phyloP scores from a whole-genome alignment of 1,140 invertebrate species.

The Cecropterus lyciades region DNA sequence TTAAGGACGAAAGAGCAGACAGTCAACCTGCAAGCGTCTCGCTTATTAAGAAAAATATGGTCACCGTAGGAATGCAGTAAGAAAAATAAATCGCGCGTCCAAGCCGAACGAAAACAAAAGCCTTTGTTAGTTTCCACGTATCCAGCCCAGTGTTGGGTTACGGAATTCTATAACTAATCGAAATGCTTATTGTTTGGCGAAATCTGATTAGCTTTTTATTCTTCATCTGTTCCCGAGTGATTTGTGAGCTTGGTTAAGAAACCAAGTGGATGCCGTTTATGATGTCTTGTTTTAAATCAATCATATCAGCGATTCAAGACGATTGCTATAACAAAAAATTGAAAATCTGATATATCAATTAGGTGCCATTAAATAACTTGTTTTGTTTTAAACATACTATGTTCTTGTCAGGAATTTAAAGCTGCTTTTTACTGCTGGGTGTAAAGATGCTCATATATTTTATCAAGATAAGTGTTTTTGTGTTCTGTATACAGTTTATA shows the following conservation, averaged over 20 bases:
- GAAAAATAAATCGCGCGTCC: conserved; percentile 61
- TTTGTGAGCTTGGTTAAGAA: conserved; percentile 35
- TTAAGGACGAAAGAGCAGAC: too few relatives aligned
- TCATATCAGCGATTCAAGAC: not conserved
- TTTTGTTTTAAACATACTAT: too few relatives aligned
- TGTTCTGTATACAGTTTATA: too few relatives aligned
- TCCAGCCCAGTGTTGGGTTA: conserved; percentile 63
- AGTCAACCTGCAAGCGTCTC: too few relatives aligned
- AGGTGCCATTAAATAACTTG: not conserved
- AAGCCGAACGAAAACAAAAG: conserved; percentile 69
- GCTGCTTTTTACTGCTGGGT: too few relatives aligned
- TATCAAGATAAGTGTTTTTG: too few relatives aligned
- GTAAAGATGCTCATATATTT: too few relatives aligned
- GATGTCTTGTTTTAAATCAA: conserved; percentile 17
- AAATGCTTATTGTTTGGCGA: conserved; percentile 66
- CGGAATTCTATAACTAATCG: conserved; percentile 75
- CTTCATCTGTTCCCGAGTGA: conserved; percentile 45
- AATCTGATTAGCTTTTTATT: conserved; percentile 68
- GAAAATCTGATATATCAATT: not conserved
- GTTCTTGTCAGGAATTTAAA: too few relatives aligned
- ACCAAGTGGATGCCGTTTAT: not conserved
- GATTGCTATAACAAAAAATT: not conserved
- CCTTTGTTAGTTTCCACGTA: conserved; percentile 79
- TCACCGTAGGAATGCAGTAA: conserved; percentile 66
- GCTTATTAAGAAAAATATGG: too few relatives aligned